These are phyloP conservation scores for Athetis lepigone DNA, from an alignment of 2,888 invertebrate genomes.

Conservation along the genomic window DNA sequence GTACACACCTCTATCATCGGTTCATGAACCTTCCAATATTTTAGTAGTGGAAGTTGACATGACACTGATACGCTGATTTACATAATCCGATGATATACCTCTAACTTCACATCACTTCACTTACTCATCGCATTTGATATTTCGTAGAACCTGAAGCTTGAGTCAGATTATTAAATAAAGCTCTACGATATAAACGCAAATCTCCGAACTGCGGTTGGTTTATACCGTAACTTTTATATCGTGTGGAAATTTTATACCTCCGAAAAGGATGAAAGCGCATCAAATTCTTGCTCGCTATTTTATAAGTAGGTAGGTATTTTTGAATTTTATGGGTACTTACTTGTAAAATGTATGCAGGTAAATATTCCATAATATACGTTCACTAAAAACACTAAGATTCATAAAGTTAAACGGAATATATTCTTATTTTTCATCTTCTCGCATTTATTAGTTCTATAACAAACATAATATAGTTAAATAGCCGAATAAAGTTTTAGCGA, in stretches of 20 bases:
- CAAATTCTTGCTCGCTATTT: conserved; percentile 8
- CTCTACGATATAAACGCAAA: conserved; percentile 28
- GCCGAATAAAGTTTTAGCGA: conserved; percentile 16
- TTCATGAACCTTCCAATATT: background rate
- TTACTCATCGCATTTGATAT: background rate
- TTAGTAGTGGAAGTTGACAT: background rate
- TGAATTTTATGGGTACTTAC: too few species aligned
- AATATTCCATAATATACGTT: background rate
- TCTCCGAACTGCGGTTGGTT: conserved; percentile 29
- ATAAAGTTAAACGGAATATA: background rate
- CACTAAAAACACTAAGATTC: background rate
- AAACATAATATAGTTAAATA: conserved; percentile 17
- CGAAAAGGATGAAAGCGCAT: conserved; percentile 23
- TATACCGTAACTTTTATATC: conserved; percentile 22
- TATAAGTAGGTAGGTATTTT: conserved; percentile 15
- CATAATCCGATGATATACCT: conserved; percentile 1
- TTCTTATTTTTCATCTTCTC: background rate
- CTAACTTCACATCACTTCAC: too few species aligned
- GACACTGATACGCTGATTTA: conserved; percentile 1
- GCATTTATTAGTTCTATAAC: background rate
- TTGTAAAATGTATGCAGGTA: background rate
- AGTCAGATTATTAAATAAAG: conserved; percentile 46
- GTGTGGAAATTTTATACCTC: conserved; percentile 17
- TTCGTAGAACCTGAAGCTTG: background rate
- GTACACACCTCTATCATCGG: background rate